A percentile compares a stretch with the other conserved stretches of the same genome.
Evolutionary conservation across 2,797 vertebrate species (phyloP).

Genomic region (Chiloscyllium punctatum): DNA sequence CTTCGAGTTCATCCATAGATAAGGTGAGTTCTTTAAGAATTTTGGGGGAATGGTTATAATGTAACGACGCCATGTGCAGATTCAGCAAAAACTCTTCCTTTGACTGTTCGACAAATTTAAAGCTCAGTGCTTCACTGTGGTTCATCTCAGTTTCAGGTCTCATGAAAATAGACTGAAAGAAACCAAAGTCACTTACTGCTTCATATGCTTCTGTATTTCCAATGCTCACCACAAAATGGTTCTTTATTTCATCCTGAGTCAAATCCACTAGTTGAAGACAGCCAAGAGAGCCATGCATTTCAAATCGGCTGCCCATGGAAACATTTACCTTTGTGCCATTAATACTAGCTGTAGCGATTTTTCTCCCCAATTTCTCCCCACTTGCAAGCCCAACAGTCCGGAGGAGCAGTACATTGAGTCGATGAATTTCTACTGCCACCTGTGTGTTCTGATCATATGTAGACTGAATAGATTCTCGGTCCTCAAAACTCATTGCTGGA

Average conservation of each 20-base stretch:
- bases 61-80: conserved; percentile 90
- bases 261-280: conserved; percentile 87
- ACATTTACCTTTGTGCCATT: conserved; percentile 87
- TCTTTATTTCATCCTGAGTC: conserved; percentile 76
- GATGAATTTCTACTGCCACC: conserved; percentile 89
- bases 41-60: conserved; percentile 94
- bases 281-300: conserved; percentile 84
- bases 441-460: conserved; percentile 87
- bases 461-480: conserved; percentile 69
- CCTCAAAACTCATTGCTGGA: conserved; percentile 55
- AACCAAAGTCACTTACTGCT: conserved; percentile 52
- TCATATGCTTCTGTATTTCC: conserved; percentile 68
- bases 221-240: conserved; percentile 91
- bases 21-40: conserved; percentile 86
- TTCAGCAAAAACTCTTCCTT: conserved; percentile 79
- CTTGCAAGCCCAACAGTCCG: conserved; percentile 74
- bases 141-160: conserved; percentile 51
- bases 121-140: conserved; percentile 79
- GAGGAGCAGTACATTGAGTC: conserved; percentile 84
- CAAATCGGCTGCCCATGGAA: conserved; percentile 76
- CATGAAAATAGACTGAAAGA: conserved; percentile 54
- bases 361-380: conserved; percentile 79
- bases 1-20: conserved; percentile 91
- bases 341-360: conserved; percentile 96
- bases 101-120: conserved; percentile 73